A percentile compares a stretch with the other conserved stretches of the same genome.
Conservation (phyloP, 2,888 invertebrate genomes). For the Ectemnius cavifrons region DNA sequence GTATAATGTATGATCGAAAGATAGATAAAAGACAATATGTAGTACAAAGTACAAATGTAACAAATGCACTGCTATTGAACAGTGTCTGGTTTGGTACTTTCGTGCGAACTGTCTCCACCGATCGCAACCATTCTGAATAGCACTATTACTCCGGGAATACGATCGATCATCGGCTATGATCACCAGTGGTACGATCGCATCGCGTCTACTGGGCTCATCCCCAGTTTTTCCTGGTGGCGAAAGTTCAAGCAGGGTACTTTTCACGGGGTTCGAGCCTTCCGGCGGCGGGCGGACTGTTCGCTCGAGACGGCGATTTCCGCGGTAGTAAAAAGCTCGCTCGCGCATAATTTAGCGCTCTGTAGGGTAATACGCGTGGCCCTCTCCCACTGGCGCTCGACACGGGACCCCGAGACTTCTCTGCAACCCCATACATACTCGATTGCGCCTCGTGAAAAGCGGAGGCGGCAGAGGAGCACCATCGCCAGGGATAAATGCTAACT, state of each 20-base stretch:
- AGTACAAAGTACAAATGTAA: too few relatives aligned
- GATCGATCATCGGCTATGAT: slow-evolving; percentile 48
- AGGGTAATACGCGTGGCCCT: slow-evolving; percentile 68
- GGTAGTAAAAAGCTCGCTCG: slow-evolving; percentile 72
- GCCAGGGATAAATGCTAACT: slow-evolving; percentile 69
- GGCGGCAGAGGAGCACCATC: slow-evolving; percentile 19
- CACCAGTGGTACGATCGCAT: slow-evolving; percentile 23
- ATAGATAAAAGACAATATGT: too few relatives aligned
- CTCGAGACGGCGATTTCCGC: slow-evolving; percentile 66
- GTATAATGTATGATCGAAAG: too few relatives aligned
- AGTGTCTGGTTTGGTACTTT: neutral
- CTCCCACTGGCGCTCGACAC: slow-evolving; percentile 14
- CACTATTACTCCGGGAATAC: slow-evolving; percentile 21
- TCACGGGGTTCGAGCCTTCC: slow-evolving; percentile 36
- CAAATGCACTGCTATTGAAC: too few relatives aligned
- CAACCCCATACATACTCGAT: slow-evolving; percentile 61
- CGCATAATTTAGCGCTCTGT: slow-evolving; percentile 75
- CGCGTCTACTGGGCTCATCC: slow-evolving; percentile 12
- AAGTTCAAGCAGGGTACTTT: slow-evolving; percentile 30
- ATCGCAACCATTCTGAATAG: slow-evolving; percentile 23
- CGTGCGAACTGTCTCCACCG: slow-evolving; percentile 8
- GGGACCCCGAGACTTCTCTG: slow-evolving; percentile 28
- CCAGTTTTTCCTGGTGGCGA: slow-evolving; percentile 5
- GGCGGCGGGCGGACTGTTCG: slow-evolving; percentile 30
- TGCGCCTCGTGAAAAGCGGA: slow-evolving; percentile 60